Base-by-base conservation (phyloP, 2,797 vertebrate genomes). In the Hyperoplus immaculatus region DNA sequence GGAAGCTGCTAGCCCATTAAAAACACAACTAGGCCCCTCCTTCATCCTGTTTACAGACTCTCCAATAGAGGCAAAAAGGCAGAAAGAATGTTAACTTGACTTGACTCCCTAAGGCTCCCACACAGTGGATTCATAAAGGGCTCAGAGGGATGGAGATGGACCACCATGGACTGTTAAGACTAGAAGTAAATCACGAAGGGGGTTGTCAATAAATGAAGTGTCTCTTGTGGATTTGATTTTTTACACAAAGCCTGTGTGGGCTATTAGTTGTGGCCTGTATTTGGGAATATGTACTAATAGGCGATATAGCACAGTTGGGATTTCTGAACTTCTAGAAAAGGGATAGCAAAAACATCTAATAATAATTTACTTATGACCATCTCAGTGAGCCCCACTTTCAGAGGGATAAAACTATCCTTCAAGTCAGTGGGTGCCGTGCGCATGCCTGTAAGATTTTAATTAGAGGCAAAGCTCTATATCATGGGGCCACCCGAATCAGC, bases 401-500 rank as follows among this genome's bases (percentile, higher is more conserved):
- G 11, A 56, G 43, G 10, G 39, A 18, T 51, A 72, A 80, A 77
- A n/a, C 71, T 68, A 61, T 77, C 64, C 70, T 71, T 72, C 53
- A 63, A 78, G 65, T 79, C 60, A 79, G 81, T 75, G 69, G 66
- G 54, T 69, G 65, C 74, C 69, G 83, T 86, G 86, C 89, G 85
- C 85, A 79, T 57, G 69, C 55, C 75, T 78, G 60, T 7, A 70
- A 47, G 14, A 82, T 73, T 77, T 72, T 89, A 85, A 87, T 63
- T 49, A 77, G 87, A 81, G 63, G 70, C 82, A 77, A 87, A 85
- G 87, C 80, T 72, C 29, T 84, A 70, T 39, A 81, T 92, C 85
- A 91, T 76, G 85, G 92, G 87, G 93, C 88, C 57, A 76, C 72
- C 70, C 65, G 42, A 82, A 85, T 86, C 91, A 90, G 88, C 83